Evolutionary conservation across 30 jellyfish, hydroid and myxozoan genomes (phyloP).

Genomic region (Nemopilema nomurai): DNA sequence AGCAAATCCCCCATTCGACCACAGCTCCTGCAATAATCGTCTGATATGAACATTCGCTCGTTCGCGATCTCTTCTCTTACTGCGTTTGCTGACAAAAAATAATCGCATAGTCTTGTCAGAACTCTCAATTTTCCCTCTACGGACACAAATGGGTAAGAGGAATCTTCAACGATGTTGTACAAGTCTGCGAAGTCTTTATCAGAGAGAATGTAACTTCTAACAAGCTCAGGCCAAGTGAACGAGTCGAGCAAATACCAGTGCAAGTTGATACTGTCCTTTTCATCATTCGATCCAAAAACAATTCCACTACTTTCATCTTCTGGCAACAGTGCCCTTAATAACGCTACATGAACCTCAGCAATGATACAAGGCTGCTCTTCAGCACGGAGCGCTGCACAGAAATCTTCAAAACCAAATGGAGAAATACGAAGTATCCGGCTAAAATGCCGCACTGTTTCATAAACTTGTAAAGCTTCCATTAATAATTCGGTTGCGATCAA

Average conservation of each 20-base stretch:
- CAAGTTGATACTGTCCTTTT: conserved; percentile 81
- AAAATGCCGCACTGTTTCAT: conserved; percentile 90
- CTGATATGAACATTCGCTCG: conserved; percentile 93
- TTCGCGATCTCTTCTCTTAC: conserved; percentile 91
- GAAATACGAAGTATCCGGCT: conserved; percentile 85
- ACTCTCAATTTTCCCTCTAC: conserved; percentile 73
- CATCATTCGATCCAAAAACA: conserved; percentile 82
- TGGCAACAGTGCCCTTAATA: conserved; percentile 67
- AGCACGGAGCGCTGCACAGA: conserved; percentile 87
- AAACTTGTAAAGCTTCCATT: conserved; percentile 85
- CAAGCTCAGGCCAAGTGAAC: conserved; percentile 96
- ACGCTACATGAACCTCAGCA: conserved; percentile 77
- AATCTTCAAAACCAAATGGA: conserved; percentile 90
- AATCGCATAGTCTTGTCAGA: conserved; percentile 67
- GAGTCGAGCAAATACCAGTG: conserved; percentile 87
- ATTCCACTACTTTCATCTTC: conserved; percentile 86
- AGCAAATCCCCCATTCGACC: conserved; percentile 95
- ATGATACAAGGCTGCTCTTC: conserved; percentile 86
- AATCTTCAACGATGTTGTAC: conserved; percentile 69
- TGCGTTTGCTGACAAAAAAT: conserved; percentile 58
- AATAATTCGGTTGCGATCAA: conserved; percentile 61
- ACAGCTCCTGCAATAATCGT: conserved; percentile 93
- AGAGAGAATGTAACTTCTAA: conserved; percentile 78
- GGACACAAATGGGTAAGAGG: conserved; percentile 79
- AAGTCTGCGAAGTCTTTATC: conserved; percentile 74